Conservation (phyloP, 1,140 invertebrate genomes). For the Drosophila sulfurigaster region DNA sequence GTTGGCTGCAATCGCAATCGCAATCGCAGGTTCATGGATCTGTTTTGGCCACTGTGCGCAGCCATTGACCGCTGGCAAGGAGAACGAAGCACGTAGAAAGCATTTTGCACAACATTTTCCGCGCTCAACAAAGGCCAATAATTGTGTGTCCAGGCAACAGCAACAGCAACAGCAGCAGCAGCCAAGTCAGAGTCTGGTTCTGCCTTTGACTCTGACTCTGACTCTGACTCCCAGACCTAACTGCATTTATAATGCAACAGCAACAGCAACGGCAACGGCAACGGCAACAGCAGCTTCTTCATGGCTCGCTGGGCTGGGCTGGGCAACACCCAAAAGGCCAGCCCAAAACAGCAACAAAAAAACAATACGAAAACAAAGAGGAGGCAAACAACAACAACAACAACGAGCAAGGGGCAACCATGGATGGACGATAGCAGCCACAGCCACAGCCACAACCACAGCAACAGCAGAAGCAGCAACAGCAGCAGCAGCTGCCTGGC, state of each 20-base stretch:
- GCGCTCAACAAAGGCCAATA: slow-evolving; percentile 69
- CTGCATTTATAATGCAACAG: slow-evolving; percentile 77
- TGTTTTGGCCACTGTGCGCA: slow-evolving; percentile 47
- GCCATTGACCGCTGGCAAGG: slow-evolving; percentile 50
- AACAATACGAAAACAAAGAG: slow-evolving; percentile 8
- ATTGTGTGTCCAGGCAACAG: slow-evolving; percentile 62
- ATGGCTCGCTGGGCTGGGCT: slow-evolving; percentile 72
- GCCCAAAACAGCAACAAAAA: slow-evolving; percentile 35
- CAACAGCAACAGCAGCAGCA: slow-evolving; percentile 11
- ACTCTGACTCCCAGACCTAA: slow-evolving; percentile 49
- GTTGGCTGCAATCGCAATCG: slow-evolving; percentile 26
- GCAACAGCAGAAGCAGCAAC: slow-evolving; percentile 35
- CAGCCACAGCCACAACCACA: slow-evolving; percentile 41
- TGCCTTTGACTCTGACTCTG: neutral
- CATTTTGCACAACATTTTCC: slow-evolving; percentile 81
- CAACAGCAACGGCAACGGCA: slow-evolving; percentile 34
- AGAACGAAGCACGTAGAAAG: slow-evolving; percentile 70
- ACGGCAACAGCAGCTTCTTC: slow-evolving; percentile 72
- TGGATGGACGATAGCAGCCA: slow-evolving; percentile 62
- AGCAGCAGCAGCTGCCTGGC: slow-evolving; percentile 43
- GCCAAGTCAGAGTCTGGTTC: slow-evolving; percentile 13
- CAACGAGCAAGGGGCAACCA: slow-evolving; percentile 40
- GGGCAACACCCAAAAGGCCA: slow-evolving; percentile 77
- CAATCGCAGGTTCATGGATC: slow-evolving; percentile 50
- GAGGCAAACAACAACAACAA: slow-evolving; percentile 12